Conservation (phyloP, 2,797 vertebrate genomes). For the Sebastes steindachneri region DNA sequence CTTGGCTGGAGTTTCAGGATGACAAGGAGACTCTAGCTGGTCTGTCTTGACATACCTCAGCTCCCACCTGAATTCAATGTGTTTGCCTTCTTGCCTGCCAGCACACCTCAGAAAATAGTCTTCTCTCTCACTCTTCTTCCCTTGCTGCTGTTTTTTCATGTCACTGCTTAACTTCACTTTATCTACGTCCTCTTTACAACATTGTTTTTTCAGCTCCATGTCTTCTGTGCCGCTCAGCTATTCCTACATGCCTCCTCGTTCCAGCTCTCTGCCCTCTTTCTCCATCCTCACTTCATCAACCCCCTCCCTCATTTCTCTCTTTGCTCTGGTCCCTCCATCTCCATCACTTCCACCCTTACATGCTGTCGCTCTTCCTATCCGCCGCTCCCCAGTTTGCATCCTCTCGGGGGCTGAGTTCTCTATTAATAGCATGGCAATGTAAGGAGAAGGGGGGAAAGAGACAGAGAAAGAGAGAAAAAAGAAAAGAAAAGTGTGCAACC, state of each 20-base stretch:
- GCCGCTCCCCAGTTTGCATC: slow-evolving; percentile 36
- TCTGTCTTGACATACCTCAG: not conserved
- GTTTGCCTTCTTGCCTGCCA: slow-evolving; percentile 14
- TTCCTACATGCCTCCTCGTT: slow-evolving; percentile 6
- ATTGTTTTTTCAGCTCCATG: not conserved
- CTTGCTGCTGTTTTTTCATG: slow-evolving; percentile 1
- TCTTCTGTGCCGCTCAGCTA: not conserved
- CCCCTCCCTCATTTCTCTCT: slow-evolving; percentile 17
- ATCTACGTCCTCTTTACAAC: not conserved
- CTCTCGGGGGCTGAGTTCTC: slow-evolving; percentile 53
- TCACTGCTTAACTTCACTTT: slow-evolving; percentile 39
- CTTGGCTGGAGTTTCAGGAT: slow-evolving; percentile 7
- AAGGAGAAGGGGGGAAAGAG: slow-evolving; percentile 8
- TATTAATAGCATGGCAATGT: slow-evolving; percentile 69
- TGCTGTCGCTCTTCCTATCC: slow-evolving; percentile 21
- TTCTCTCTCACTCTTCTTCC: not conserved
- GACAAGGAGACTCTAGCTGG: not conserved
- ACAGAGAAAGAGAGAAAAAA: not conserved
- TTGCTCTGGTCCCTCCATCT: slow-evolving; percentile 22
- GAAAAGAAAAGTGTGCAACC: slow-evolving; percentile 4
- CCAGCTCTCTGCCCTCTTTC: slow-evolving; percentile 8
- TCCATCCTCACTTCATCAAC: slow-evolving; percentile 30
- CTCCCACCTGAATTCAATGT: slow-evolving; percentile 31
- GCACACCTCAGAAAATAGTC: slow-evolving; percentile 10
- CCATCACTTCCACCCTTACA: slow-evolving; percentile 24